phyloP scores from a whole-genome alignment of 2,888 invertebrate species.

The Pseudococcus viburni region DNA sequence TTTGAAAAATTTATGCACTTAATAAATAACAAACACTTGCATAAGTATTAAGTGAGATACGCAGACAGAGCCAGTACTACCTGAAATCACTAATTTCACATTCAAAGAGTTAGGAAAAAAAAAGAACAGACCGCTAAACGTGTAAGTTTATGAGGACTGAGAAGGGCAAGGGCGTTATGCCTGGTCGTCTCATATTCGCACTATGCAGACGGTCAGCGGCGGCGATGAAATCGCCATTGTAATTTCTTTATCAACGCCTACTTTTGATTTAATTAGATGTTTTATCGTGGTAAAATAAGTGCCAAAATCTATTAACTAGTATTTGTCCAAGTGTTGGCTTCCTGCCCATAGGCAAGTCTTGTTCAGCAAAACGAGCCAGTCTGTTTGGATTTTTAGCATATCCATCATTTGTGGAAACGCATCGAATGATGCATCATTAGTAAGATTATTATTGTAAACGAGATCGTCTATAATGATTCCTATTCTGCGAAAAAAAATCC shows the following conservation, averaged over 20 bases:
- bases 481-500: neutral
- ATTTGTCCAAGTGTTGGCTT: slow-evolving; percentile 18
- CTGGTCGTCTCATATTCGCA: neutral
- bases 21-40: neutral
- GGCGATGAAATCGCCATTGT: slow-evolving; percentile 35
- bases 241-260: slow-evolving; percentile 53
- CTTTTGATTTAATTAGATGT: slow-evolving; percentile 40
- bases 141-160: neutral
- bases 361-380: slow-evolving; percentile 14
- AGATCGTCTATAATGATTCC: neutral
- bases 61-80: neutral
- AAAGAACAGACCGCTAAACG: neutral
- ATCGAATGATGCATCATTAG: neutral
- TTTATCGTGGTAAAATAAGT: neutral
- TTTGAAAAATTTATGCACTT: neutral
- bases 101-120: neutral
- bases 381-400: neutral
- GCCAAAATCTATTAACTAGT: slow-evolving; percentile 32
- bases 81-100: slow-evolving; percentile 7
- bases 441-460: neutral
- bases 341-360: neutral
- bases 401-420: neutral
- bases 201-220: neutral
- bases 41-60: neutral
- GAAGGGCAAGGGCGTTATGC: neutral